A percentile compares a stretch with the other conserved stretches of the same genome.
Conservation (phyloP, 2,113 vertebrate genomes). For the Alectura lathami region DNA sequence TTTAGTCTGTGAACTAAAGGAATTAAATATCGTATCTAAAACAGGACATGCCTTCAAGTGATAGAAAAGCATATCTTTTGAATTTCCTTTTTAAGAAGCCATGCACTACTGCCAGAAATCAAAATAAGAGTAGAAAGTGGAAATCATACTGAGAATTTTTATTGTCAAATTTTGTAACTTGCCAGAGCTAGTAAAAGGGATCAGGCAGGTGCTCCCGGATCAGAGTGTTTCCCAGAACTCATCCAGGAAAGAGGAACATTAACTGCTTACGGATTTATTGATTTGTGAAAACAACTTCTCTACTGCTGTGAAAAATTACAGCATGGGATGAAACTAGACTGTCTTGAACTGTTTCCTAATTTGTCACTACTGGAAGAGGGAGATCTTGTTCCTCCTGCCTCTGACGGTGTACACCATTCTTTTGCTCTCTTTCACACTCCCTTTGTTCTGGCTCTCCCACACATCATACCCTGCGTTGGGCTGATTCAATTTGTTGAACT, state of each 20-base stretch:
- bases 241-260: neutral
- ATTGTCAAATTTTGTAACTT: neutral
- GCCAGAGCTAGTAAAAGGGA: neutral
- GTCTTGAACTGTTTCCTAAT: neutral
- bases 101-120: neutral
- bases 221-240: neutral
- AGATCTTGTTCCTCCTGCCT: neutral
- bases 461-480: neutral
- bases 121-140: neutral
- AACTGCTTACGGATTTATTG: neutral
- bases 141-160: neutral
- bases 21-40: neutral
- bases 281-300: neutral
- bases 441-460: neutral
- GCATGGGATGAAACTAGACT: neutral
- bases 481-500: neutral
- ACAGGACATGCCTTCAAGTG: neutral
- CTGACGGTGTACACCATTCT: fast-evolving
- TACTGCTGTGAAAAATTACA: neutral
- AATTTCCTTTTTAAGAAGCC: neutral
- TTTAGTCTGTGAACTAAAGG: neutral
- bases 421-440: neutral
- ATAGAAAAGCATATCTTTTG: neutral
- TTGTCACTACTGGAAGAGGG: neutral
- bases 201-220: neutral